phyloP scores from a whole-genome alignment of 2,797 vertebrate species.

The Lacerta agilis region DNA sequence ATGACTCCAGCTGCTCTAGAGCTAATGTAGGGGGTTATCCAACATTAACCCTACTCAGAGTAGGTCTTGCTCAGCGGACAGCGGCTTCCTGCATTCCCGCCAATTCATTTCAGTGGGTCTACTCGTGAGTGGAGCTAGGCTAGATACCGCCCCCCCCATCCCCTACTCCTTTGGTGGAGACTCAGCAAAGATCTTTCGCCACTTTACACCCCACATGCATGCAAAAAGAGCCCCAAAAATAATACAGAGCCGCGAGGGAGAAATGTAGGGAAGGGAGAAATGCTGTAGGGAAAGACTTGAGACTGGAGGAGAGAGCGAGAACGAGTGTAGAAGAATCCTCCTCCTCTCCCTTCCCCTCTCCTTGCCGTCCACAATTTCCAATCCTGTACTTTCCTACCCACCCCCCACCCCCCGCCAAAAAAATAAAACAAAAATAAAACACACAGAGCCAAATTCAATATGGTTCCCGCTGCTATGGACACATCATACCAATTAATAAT shows the following conservation, averaged over 20 bases:
- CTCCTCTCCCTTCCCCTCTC: background rate
- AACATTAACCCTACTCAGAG: background rate
- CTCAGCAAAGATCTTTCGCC: background rate
- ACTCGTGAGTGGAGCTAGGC: too few relatives aligned
- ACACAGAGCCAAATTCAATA: slow-evolving; percentile 38
- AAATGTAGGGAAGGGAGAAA: background rate
- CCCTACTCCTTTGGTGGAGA: too few relatives aligned
- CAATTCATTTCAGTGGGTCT: too few relatives aligned
- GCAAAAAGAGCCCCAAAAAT: too few relatives aligned
- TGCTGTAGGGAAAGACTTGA: background rate
- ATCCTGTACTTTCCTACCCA: fast-evolving
- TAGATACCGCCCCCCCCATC: too few relatives aligned
- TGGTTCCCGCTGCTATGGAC: slow-evolving; percentile 11
- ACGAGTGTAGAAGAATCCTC: background rate
- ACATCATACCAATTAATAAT: slow-evolving; percentile 69
- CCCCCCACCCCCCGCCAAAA: fast-evolving
- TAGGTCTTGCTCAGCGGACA: too few relatives aligned
- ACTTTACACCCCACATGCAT: too few relatives aligned
- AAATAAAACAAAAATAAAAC: background rate
- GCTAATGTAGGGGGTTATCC: background rate
- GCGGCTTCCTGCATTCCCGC: too few relatives aligned
- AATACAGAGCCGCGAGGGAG: background rate
- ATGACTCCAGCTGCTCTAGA: background rate
- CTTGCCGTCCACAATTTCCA: too few relatives aligned
- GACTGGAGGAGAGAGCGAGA: background rate